These are phyloP conservation scores for Craniophora ligustri DNA, from an alignment of 2,888 invertebrate genomes.

Conservation along the genomic window DNA sequence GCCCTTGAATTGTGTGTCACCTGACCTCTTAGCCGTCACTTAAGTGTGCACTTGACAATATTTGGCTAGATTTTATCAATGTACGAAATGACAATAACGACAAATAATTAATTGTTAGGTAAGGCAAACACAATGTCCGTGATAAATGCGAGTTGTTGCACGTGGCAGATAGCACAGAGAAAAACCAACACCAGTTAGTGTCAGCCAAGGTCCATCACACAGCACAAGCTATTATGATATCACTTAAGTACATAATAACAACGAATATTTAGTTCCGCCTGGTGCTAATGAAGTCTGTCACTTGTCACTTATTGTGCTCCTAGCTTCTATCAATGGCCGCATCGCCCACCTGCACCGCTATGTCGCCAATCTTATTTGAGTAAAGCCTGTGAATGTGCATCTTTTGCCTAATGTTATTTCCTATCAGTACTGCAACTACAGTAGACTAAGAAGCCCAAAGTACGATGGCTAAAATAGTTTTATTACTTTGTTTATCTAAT, in stretches of 20 bases:
- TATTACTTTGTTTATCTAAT: no score
- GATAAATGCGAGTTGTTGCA: not conserved
- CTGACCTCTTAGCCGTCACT: no score
- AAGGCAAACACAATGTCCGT: not conserved
- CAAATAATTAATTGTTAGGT: conserved; percentile 1
- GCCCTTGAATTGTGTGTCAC: no score
- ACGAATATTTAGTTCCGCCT: conserved; percentile 20
- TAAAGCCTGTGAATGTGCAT: no score
- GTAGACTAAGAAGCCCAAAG: no score
- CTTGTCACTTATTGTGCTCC: not conserved
- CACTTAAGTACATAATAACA: not conserved
- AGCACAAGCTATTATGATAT: not conserved
- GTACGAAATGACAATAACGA: not conserved
- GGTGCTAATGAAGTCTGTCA: not conserved
- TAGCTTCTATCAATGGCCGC: not conserved
- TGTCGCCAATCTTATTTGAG: no score
- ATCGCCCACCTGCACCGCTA: no score
- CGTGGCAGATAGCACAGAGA: not conserved
- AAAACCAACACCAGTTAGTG: not conserved
- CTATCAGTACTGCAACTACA: no score
- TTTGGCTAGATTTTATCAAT: no score
- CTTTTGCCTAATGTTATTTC: no score
- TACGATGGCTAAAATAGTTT: no score
- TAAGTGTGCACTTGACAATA: no score
- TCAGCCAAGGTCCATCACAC: not conserved